Base-by-base conservation (phyloP, 2,888 invertebrate genomes). In the Trachelus tabidus region DNA sequence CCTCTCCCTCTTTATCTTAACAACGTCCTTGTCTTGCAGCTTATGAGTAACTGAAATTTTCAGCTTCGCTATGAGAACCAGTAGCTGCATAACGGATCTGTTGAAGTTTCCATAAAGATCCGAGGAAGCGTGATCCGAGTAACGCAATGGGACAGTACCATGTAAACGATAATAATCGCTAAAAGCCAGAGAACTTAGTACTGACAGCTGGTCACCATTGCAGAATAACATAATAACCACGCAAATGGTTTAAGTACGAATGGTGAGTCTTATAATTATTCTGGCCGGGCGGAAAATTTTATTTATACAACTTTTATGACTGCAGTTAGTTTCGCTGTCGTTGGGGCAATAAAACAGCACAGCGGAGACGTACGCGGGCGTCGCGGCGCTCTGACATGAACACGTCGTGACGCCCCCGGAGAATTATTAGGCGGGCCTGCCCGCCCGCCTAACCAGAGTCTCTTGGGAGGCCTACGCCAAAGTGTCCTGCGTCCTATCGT, bases 371-470 rank as follows among this genome's bases (percentile, higher is more conserved):
- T 85, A 90, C 88, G 88, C 82, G 83, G 80, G 85, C 88, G 91
- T 89, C 90, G 89, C 88, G 90, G 86, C 87, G 87, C 85, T 79
- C 79, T 90, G 90, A 90, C 90, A 87, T 82, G 86, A 85, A 89
- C 90, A 90, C 87, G 89, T 86, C 87, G 83, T 82, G 87, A 86
- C 85, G 86, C 84, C 84, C 85, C 80, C 80, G 81, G 87, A 89
- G 89, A 91, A 89, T 90, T 90, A 91, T 91, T 90, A 87, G 86
- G 85, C 87, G 82, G 79, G 88, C 84, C 88, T 90, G 90, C 79
- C 83, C 81, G 83, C 77, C 81, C 30, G 69, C 73, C 34, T 75
- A 76, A 73, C 73, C 34, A 71, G 15, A 77, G 34, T 79, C 79
- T 79, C 79, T 76, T 79, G 79, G 79, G 79, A 79, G 79, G 79